Base-by-base conservation (phyloP, 1,140 invertebrate species). In the Panagrolaimus sp. region DNA sequence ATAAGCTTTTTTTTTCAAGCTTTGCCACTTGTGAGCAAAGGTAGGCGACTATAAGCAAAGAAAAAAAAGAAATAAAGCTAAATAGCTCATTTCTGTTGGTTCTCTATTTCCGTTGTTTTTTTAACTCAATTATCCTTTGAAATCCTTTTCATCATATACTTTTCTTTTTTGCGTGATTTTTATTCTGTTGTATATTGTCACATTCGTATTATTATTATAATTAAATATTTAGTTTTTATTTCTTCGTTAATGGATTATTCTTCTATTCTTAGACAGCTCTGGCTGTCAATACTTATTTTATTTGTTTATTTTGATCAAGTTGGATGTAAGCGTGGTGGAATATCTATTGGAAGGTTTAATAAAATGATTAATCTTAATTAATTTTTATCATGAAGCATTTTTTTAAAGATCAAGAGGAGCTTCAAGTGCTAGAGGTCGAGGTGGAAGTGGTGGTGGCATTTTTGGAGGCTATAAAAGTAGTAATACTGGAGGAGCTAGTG, bases 221-320 rank as follows among this genome's bases (percentile, higher is more conserved):
- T 27, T n/a, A n/a, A n/a, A n/a, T n/a, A 20, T 57, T 57, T 57
- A 57, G 51, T 57, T 38, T 38, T 20, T 20, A 11, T 27, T 53
- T 27, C 51, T 25, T 57, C 27, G 20, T 57, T 25, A 16, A 57
- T 57, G 51, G 16, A 57, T 57, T 27, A 20, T 11, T 27, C 9
- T 11, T 57, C 20, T 16, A 57, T 57, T 25, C 51, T 57, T 57
- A 57, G 51, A 57, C 20, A 57, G 27, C 20, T 57, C 11, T 57
- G 51, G 51, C 27, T 57, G 20, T 25, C 51, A 20, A 16, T 57
- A 25, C 51, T 57, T n/a, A 57, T 64, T 31, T 44, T 64, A 31
- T 64, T 44, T 47, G 16, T 44, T 64, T 44, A 64, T 31, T 44
- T 47, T 64, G 42, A 64, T 64, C n/a, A 31, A 11, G 63, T 43